These are phyloP conservation scores for Valencia hispanica DNA, from an alignment of 2,797 vertebrate species.

Conservation along the genomic window DNA sequence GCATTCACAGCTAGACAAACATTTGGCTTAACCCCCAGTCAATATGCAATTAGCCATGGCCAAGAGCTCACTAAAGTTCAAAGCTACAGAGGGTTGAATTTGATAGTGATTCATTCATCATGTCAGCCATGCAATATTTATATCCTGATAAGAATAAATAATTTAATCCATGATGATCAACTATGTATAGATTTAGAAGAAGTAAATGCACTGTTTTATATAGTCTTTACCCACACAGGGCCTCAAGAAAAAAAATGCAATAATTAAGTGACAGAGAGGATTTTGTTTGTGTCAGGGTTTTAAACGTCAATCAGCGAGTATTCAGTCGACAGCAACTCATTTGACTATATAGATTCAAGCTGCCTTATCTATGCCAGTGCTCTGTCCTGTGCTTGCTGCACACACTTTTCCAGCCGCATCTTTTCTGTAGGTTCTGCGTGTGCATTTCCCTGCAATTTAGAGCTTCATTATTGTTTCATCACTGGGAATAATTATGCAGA, in stretches of 20 bases:
- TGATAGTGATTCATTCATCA: constrained; percentile 70
- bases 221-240: constrained; percentile 47
- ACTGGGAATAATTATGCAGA: constrained; percentile 71
- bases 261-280: constrained; percentile 56
- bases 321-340: constrained; percentile 58
- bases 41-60: constrained; percentile 72
- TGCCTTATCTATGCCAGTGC: constrained; percentile 40
- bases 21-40: constrained; percentile 70
- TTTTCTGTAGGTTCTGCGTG: constrained; percentile 35
- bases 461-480: constrained; percentile 67
- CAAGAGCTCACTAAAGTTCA: constrained; percentile 63
- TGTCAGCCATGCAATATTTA: constrained; percentile 68
- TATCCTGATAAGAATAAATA: constrained; percentile 70
- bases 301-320: constrained; percentile 57
- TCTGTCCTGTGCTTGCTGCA: constrained; percentile 8
- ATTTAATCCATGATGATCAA: constrained; percentile 68
- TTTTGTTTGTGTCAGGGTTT: constrained; percentile 53
- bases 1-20: constrained; percentile 64
- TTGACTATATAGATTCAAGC: constrained; percentile 51
- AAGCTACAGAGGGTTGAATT: constrained; percentile 62
- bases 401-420: constrained; percentile 49
- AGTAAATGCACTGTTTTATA: constrained; percentile 64
- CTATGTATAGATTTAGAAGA: constrained; percentile 71
- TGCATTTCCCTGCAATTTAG: constrained; percentile 53
- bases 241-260: constrained; percentile 24